Base-by-base conservation (phyloP, 2,888 invertebrate genomes). In the Ectobius pallidus region DNA sequence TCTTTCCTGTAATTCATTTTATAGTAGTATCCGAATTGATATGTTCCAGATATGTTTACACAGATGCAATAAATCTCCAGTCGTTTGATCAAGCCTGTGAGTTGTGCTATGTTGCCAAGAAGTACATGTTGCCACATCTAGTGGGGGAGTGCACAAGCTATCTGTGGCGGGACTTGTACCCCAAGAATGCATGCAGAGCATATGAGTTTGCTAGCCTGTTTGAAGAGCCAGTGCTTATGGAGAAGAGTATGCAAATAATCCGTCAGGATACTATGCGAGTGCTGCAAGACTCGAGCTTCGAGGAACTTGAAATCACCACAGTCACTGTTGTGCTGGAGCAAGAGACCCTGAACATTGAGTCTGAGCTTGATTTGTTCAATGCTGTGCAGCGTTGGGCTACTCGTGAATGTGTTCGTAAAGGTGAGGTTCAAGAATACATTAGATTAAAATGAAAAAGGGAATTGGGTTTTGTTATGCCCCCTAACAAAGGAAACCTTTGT, bases 1-100 rank as follows among this genome's bases (percentile, higher is more conserved):
- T n/a, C n/a, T n/a, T n/a, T n/a, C n/a, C n/a, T n/a, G n/a, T n/a
- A n/a, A n/a, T n/a, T n/a, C n/a, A n/a, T n/a, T n/a, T n/a, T n/a
- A n/a, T n/a, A n/a, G n/a, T n/a, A n/a, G n/a, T n/a, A n/a, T n/a
- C n/a, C n/a, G n/a, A n/a, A n/a, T n/a, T n/a, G n/a, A n/a, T 71
- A 72, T 71, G 18, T 84, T 85, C 30, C 81, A 91, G 91, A 78
- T 92, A 94, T 78, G 92, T 94, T 71, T 95, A 95, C 79, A 92
- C 93, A 7, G 94, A 94, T 78, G 88, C 89, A 76, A 91, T 94
- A 46, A 91, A 91, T 77, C 88, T 94, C 11, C 88, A 89, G 73
- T 93, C 93, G 0, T 94, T 95, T 81, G 94, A 94, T 78, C 91
- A 94, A 80, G 94, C 94, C 0, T 94, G 94, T 81, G 94, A 95